Percentiles rank a stretch among this genome's conserved stretches.
Conservation (phyloP, 2,888 invertebrate species). For the Plebejus anna region DNA sequence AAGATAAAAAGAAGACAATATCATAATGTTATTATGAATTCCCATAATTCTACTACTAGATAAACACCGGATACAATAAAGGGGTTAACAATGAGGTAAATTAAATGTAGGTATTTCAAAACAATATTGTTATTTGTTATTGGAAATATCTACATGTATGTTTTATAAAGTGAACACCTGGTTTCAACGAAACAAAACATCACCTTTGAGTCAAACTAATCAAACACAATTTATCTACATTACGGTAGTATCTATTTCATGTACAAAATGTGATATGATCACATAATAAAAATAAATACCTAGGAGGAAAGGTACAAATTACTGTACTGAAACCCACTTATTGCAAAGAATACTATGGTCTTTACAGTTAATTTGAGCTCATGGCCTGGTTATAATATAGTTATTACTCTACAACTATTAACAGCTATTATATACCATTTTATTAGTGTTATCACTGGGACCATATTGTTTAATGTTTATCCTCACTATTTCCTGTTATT, state of each 20-base stretch:
- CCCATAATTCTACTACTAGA: not conserved
- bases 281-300: not conserved
- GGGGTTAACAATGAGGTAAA: constrained; percentile 24
- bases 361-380: not conserved
- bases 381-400: not conserved
- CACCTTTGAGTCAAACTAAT: not conserved
- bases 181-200: constrained; percentile 3
- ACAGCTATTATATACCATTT: not conserved
- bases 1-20: too few species aligned
- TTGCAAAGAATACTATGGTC: not conserved
- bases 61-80: not conserved
- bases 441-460: not conserved
- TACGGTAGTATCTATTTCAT: not conserved
- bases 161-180: constrained; percentile 24
- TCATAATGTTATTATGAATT: too few species aligned
- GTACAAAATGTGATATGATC: not conserved
- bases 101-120: constrained; percentile 10
- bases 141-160: constrained; percentile 16
- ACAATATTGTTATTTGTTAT: constrained; percentile 24
- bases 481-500: constrained; percentile 4
- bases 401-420: not conserved
- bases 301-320: not conserved
- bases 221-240: not conserved
- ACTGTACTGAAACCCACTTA: not conserved
- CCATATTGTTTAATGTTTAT: constrained; percentile 1